These are phyloP conservation scores for Lysandra bellargus DNA, from an alignment of 2,888 invertebrate species.

Conservation along the genomic window DNA sequence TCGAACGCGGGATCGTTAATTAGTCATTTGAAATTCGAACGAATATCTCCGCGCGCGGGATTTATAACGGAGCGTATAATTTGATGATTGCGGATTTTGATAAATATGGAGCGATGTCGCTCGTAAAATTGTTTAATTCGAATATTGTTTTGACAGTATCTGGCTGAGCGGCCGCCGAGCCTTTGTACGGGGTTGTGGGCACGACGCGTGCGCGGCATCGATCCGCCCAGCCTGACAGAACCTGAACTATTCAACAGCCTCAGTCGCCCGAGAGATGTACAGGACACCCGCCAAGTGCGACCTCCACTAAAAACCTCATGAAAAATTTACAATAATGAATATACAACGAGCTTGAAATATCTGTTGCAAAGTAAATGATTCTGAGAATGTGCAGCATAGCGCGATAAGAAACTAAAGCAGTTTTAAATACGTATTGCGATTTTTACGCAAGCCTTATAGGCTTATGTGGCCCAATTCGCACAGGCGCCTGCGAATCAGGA, in stretches of 20 bases:
- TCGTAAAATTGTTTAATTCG: constrained; percentile 56
- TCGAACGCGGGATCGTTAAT: constrained; percentile 28
- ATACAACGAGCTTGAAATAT: constrained; percentile 34
- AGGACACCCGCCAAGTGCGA: constrained; percentile 38
- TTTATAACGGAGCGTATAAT: constrained; percentile 10
- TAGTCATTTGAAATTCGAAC: constrained; percentile 26
- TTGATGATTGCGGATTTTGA: constrained; percentile 22
- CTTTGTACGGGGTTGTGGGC: constrained; percentile 62
- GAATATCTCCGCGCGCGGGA: constrained; percentile 17
- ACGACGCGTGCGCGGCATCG: constrained; percentile 70
- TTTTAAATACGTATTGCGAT: not conserved
- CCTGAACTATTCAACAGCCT: constrained; percentile 42
- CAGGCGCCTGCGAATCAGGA: not conserved
- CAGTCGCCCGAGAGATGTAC: constrained; percentile 41
- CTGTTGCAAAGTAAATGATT: constrained; percentile 26
- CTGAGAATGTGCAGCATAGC: not conserved
- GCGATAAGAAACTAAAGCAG: not conserved
- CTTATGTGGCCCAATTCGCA: not conserved
- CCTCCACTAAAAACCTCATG: constrained; percentile 38
- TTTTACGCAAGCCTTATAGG: not conserved
- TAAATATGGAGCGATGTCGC: constrained; percentile 40
- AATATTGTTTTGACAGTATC: constrained; percentile 71
- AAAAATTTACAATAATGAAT: constrained; percentile 42
- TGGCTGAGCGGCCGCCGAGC: constrained; percentile 61
- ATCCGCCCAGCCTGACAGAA: constrained; percentile 49